Evolutionary conservation across 1,140 invertebrate genomes (phyloP).

Genomic region (Drosophila pruinosa): DNA sequence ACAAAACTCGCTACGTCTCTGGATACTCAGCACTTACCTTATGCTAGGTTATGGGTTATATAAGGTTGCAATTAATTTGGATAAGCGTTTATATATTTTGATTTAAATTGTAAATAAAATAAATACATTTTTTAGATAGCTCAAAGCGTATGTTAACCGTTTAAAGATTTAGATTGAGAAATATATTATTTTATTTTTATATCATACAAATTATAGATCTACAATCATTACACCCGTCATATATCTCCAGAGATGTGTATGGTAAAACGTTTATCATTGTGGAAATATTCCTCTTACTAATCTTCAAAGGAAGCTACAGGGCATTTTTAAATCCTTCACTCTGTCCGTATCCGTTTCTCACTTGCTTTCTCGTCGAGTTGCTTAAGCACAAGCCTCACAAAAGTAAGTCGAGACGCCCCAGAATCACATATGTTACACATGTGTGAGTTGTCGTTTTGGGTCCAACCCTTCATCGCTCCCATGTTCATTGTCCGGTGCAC

Average conservation of each 20-base stretch:
- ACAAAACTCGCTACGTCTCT: not conserved
- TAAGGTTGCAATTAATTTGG: too few species aligned
- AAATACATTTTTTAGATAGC: too few species aligned
- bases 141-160: too few species aligned
- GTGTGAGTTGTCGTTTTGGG: conserved; percentile 15
- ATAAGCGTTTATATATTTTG: too few species aligned
- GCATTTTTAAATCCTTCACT: not conserved
- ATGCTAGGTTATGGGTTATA: too few species aligned
- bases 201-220: too few species aligned
- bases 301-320: not conserved
- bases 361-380: not conserved
- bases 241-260: not conserved
- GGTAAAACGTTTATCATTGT: not conserved
- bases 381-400: conserved; percentile 5
- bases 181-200: too few species aligned
- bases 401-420: conserved; percentile 12
- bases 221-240: too few species aligned
- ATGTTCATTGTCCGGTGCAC: conserved; percentile 45
- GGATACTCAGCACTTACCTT: too few species aligned
- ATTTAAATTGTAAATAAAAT: too few species aligned
- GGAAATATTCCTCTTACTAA: too few species aligned
- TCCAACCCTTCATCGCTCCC: conserved; percentile 5
- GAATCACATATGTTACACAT: conserved; percentile 71
- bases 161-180: too few species aligned
- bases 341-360: not conserved